These are phyloP conservation scores for Gallirallus australis DNA, from an alignment of 2,797 vertebrate genomes.

Conservation along the genomic window DNA sequence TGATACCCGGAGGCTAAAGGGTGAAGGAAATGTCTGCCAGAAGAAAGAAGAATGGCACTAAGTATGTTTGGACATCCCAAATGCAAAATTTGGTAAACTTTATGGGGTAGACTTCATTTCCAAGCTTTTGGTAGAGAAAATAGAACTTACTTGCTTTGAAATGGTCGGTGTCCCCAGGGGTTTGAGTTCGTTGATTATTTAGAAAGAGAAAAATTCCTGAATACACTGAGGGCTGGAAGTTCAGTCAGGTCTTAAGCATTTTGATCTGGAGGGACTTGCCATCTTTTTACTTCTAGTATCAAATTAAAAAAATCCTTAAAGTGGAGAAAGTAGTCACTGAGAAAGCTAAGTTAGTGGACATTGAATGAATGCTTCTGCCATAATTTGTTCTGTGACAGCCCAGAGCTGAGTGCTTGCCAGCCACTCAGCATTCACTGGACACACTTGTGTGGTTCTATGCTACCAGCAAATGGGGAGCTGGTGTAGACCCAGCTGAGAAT, in stretches of 20 bases:
- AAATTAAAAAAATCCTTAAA: not conserved
- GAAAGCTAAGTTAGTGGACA: not conserved
- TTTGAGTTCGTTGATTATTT: not conserved
- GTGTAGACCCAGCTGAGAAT: not conserved
- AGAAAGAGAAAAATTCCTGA: not conserved
- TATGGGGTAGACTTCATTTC: not conserved
- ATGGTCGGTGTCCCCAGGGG: not conserved
- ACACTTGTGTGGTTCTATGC: fast-evolving
- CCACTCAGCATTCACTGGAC: not conserved
- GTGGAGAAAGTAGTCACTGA: not conserved
- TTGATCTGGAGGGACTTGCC: not conserved
- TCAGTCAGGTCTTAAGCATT: not conserved
- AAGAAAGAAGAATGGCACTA: not conserved
- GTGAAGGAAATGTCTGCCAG: not conserved
- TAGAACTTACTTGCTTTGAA: not conserved
- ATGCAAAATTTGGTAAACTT: not conserved
- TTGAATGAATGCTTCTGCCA: not conserved
- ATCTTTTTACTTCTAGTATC: not conserved
- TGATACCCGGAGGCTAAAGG: not conserved
- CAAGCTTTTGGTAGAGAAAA: not conserved
- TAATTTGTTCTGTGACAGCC: not conserved
- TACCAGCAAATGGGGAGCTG: not conserved
- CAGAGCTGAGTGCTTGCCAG: not conserved
- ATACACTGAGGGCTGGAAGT: not conserved
- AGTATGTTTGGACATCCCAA: not conserved